Percentiles rank a stretch among this genome's conserved stretches.
Conservation (phyloP, 37 sponge, comb jelly and placozoan species). For the Cliona cf. orientalis region DNA sequence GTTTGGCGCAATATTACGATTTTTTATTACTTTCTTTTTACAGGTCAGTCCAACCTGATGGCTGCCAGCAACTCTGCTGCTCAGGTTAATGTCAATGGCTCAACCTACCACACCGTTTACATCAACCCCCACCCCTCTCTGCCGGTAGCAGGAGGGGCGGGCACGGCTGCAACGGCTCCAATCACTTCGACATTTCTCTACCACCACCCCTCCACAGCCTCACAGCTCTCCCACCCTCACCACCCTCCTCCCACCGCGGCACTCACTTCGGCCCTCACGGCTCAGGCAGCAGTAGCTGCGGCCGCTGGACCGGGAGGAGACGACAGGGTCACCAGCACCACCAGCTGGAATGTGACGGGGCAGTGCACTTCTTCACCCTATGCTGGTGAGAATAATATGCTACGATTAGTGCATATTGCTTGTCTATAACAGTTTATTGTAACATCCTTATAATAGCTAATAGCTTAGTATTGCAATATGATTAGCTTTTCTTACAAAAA, state of each 20-base stretch:
- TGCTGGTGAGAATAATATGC: neutral
- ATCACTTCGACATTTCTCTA: no score
- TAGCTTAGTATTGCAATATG: no score
- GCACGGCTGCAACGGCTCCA: no score
- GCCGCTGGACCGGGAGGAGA: neutral
- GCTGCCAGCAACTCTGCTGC: neutral
- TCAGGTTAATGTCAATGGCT: neutral
- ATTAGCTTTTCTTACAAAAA: no score
- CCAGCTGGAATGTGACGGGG: conserved; percentile 19
- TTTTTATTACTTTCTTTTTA: no score
- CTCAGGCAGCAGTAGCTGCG: neutral
- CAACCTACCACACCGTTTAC: neutral
- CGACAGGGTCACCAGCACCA: neutral
- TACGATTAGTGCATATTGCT: no score
- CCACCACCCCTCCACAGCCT: conserved; percentile 1
- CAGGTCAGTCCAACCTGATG: neutral
- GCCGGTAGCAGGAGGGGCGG: no score
- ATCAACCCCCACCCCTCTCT: conserved; percentile 9
- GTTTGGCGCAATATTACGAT: no score
- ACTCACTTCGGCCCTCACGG: no score
- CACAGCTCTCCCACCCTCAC: conserved; percentile 4
- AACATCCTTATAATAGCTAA: no score
- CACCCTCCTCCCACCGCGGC: no score
- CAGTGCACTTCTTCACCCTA: conserved; percentile 2
- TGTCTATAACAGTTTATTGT: no score